Evolutionary conservation across 53 echinoderm and acorn worm genomes (phyloP).

Genomic region (Actinopyga echinites): DNA sequence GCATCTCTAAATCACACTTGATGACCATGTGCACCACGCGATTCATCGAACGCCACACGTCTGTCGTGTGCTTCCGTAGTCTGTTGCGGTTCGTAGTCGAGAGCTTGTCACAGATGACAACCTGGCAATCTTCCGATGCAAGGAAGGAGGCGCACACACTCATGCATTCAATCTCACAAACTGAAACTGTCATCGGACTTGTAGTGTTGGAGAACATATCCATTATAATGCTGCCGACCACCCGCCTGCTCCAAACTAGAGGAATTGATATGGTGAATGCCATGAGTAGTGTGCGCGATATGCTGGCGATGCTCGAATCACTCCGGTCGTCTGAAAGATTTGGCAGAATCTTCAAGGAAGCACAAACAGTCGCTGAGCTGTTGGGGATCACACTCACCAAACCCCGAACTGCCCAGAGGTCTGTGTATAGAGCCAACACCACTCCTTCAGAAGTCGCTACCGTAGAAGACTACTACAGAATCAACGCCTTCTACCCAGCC

Average conservation of each 20-base stretch:
- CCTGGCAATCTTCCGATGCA: neutral
- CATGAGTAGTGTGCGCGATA: neutral
- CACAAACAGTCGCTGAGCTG: neutral
- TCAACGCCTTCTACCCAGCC: constrained; percentile 1
- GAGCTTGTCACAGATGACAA: neutral
- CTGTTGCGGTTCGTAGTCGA: neutral
- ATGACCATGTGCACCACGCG: neutral
- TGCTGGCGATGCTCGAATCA: constrained; percentile 15
- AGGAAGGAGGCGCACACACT: neutral
- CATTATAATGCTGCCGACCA: constrained; percentile 1
- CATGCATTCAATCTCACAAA: constrained; percentile 16
- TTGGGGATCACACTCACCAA: constrained; percentile 11
- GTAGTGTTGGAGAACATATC: constrained; percentile 21
- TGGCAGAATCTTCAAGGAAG: neutral
- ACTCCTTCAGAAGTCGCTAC: neutral
- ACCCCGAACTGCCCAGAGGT: constrained; percentile 13
- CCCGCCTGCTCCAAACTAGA: neutral
- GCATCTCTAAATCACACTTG: neutral
- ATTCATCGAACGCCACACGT: neutral
- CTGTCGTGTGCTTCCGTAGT: neutral
- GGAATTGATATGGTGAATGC: constrained; percentile 4
- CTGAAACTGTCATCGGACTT: neutral
- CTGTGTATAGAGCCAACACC: constrained; percentile 5
- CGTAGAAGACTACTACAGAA: neutral
- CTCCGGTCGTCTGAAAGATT: constrained; percentile 16